Evolutionary conservation across 2,797 vertebrate species (phyloP), one percentile per base, ranked within the genome.

Genomic region (Sebastes glaucus): DNA sequence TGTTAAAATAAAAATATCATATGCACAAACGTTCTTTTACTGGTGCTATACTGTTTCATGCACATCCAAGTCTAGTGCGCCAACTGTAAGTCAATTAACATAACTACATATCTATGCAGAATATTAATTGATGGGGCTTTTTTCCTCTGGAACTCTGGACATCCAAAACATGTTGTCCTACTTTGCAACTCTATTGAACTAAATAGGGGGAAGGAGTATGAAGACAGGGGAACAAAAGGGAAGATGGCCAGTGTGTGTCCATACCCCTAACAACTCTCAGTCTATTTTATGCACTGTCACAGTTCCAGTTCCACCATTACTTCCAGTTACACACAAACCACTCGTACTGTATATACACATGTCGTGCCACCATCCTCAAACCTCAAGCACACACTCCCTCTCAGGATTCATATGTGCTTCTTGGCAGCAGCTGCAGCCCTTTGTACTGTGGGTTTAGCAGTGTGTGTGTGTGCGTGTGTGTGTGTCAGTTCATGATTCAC

Each of bases 341-440:
- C 65, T 80, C 59, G 20, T 6, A 16, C 14, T 49, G 16, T 49
- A 57, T 23, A 69, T 46, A 74, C 64, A 78, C 57, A 78, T 81
- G 57, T 33, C 9, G 60, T 71, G 35, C 72, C 42, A 59, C 69
- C 64, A 67, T 87, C 13, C 27, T 59, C 22, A 59, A 82, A 79
- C 63, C 67, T 71, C 59, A 77, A 63, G 57, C 49, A 73, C 69
- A 82, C 65, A 82, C 72, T 73, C 65, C 30, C 53, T 67, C 60
- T 64, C 57, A 77, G 68, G 66, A 71, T 76, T 78, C 78, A 61
- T 77, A 74, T 75, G 77, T 69, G 42, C 82, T 72, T 80, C 81
- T 88, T 86, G 81, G 78, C 83, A 80, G 81, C 82, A 93, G 91
- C 90, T 92, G 90, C 82, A 78, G 74, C 7, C 35, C 61, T 92